Conservation (phyloP, 2,113 vertebrate genomes). For the Burhinus oedicnemus region DNA sequence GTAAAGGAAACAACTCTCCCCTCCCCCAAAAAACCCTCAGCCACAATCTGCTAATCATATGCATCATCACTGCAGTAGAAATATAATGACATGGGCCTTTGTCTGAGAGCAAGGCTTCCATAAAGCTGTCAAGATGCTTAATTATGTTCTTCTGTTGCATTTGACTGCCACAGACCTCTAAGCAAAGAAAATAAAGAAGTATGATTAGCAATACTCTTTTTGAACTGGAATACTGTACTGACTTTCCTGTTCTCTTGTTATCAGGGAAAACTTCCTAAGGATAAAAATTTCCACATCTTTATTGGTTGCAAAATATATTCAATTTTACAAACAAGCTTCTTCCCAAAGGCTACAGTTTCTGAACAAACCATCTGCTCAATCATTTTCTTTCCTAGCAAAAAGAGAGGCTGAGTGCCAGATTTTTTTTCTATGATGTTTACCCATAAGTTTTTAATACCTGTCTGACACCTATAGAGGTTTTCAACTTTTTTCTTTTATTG, state of each 20-base stretch:
- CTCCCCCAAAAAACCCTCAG: background rate
- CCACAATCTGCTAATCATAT: background rate
- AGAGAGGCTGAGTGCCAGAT: background rate
- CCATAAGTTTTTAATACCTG: slow-evolving; percentile 34
- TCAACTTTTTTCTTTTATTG: background rate
- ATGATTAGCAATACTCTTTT: background rate
- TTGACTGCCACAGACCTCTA: background rate
- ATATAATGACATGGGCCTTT: background rate
- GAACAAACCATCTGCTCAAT: slow-evolving; percentile 47
- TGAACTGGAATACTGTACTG: background rate
- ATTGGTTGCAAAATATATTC: slow-evolving; percentile 13
- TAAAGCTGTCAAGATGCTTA: slow-evolving; percentile 31
- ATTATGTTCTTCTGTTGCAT: slow-evolving; percentile 1
- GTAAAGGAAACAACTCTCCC: background rate
- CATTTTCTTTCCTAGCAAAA: background rate
- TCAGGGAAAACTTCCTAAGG: background rate
- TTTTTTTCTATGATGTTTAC: background rate
- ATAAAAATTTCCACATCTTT: slow-evolving; percentile 18
- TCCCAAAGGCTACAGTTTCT: slow-evolving; percentile 31
- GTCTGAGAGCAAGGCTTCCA: slow-evolving; percentile 7
- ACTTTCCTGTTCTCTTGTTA: background rate
- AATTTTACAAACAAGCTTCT: slow-evolving; percentile 43
- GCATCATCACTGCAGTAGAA: background rate
- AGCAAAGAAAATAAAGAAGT: background rate
- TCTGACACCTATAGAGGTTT: background rate